Percentiles rank a stretch among this genome's conserved stretches.
Conservation (phyloP, 2,888 invertebrate species). For the Aleiodes leptofemur region DNA sequence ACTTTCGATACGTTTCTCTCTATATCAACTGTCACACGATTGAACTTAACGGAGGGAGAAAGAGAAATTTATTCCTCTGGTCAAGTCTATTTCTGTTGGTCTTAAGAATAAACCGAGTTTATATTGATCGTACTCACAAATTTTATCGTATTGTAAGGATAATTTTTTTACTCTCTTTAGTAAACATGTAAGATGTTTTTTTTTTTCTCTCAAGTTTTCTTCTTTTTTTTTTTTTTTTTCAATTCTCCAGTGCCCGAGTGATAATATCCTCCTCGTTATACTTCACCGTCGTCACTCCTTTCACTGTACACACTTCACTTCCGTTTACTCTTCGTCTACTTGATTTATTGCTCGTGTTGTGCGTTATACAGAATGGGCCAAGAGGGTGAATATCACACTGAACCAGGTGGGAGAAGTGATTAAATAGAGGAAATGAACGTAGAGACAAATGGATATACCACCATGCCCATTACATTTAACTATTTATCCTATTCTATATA, state of each 20-base stretch:
- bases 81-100: conserved; percentile 13
- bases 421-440: conserved; percentile 35
- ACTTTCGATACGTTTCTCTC: conserved; percentile 36
- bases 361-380: conserved; percentile 53
- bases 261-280: conserved; percentile 33
- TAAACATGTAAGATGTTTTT: conserved; percentile 13
- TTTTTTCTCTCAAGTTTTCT: conserved; percentile 20
- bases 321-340: conserved; percentile 44
- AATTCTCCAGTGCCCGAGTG: conserved; percentile 30
- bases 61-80: conserved; percentile 4
- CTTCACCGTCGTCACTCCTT: conserved; percentile 39
- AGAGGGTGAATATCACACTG: conserved; percentile 47
- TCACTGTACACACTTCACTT: conserved; percentile 31
- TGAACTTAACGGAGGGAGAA: not conserved
- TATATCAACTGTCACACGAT: not conserved
- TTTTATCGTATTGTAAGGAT: not conserved
- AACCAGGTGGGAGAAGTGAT: conserved; percentile 32
- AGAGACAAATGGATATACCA: conserved; percentile 32
- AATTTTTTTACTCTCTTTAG: too few relatives aligned
- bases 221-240: conserved; percentile 18
- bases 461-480: conserved; percentile 36
- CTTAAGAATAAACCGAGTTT: not conserved
- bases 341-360: conserved; percentile 66
- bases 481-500: conserved; percentile 22
- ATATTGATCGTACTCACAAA: conserved; percentile 10